Evolutionary conservation across 2,797 vertebrate species (phyloP).

Genomic region (Emydoidea blandingii): DNA sequence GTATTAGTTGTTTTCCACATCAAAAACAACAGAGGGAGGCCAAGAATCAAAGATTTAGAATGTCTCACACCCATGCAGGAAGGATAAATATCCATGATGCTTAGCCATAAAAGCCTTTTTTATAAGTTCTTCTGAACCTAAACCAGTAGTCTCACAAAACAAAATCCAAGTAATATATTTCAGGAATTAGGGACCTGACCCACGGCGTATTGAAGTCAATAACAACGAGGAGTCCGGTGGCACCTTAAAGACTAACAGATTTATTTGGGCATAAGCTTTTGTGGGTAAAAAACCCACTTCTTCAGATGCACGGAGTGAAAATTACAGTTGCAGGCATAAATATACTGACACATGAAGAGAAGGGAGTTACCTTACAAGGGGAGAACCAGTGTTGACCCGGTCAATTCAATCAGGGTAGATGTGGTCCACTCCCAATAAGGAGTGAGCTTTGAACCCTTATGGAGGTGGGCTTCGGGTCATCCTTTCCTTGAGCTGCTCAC

Average conservation of each 20-base stretch:
- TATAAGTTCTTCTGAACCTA: neutral
- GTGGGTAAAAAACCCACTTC: no score
- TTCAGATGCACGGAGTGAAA: no score
- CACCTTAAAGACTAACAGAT: no score
- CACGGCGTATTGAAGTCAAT: accelerated
- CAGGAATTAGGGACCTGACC: neutral
- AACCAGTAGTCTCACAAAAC: neutral
- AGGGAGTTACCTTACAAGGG: no score
- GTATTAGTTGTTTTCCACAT: neutral
- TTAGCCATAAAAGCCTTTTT: neutral
- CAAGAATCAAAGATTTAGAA: neutral
- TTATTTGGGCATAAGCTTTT: no score
- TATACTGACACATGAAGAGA: no score
- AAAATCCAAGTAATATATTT: neutral
- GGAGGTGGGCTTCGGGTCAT: neutral
- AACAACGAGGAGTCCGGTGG: no score
- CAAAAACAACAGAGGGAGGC: neutral
- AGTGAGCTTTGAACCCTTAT: neutral
- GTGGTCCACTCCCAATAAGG: no score
- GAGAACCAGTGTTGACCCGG: no score
- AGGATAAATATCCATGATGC: neutral
- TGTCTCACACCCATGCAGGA: neutral
- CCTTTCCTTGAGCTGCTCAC: neutral
- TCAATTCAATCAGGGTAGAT: no score
- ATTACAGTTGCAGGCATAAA: no score